A percentile compares a stretch with the other conserved stretches of the same genome.
Conservation (phyloP, 2,113 vertebrate genomes). For the Colossoma macropomum region DNA sequence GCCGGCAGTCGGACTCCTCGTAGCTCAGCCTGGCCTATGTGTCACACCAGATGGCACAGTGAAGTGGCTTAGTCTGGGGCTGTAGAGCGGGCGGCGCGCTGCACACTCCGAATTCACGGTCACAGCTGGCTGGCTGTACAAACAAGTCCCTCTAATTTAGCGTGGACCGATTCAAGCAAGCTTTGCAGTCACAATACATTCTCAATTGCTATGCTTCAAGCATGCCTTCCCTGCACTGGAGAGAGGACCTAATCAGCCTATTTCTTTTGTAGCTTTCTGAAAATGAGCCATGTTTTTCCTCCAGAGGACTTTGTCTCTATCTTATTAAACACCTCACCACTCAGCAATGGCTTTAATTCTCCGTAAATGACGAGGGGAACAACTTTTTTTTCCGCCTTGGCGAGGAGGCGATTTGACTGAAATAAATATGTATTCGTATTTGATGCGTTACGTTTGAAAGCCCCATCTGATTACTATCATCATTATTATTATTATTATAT, state of each 20-base stretch:
- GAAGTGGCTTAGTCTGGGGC: conserved; percentile 56
- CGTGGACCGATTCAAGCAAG: conserved; percentile 56
- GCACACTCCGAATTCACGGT: conserved; percentile 50
- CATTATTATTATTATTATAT: conserved; percentile 45
- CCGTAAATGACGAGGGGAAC: conserved; percentile 38
- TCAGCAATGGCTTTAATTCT: conserved; percentile 35
- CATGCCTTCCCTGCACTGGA: conserved; percentile 56
- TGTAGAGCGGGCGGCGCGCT: conserved; percentile 66
- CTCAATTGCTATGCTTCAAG: conserved; percentile 57
- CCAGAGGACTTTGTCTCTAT: conserved; percentile 38
- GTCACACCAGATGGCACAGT: conserved; percentile 55
- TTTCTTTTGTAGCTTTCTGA: conserved; percentile 49
- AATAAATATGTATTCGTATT: conserved; percentile 39
- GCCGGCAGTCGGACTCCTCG: conserved; percentile 12
- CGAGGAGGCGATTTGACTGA: conserved; percentile 27
- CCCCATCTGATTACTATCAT: conserved; percentile 61
- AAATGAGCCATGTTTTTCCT: conserved; percentile 46
- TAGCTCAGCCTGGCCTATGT: conserved; percentile 46
- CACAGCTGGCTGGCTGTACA: conserved; percentile 66
- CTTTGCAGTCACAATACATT: conserved; percentile 65
- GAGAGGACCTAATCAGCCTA: conserved; percentile 66
- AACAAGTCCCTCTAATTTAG: conserved; percentile 68
- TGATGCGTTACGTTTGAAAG: conserved; percentile 58
- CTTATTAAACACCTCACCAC: conserved; percentile 48
- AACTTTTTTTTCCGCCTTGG: conserved; percentile 55